These are phyloP conservation scores for Nemapogon koenigi DNA, from an alignment of 2,888 invertebrate genomes.

Conservation along the genomic window DNA sequence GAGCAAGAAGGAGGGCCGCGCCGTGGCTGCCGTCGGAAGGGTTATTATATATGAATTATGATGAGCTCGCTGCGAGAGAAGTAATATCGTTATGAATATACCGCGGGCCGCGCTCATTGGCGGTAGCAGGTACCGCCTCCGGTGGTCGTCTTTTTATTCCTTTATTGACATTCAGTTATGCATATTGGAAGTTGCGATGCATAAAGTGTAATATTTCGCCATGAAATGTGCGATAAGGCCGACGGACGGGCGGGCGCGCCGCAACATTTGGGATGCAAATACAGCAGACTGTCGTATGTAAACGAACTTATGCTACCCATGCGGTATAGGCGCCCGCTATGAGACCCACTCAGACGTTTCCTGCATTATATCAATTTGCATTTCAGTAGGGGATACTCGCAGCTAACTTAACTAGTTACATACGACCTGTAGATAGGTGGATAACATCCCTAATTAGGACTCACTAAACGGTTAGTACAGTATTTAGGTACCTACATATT, in stretches of 20 bases:
- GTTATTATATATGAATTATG: conserved; percentile 67
- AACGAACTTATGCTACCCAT: conserved; percentile 62
- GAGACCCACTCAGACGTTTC: conserved; percentile 64
- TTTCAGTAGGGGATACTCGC: conserved; percentile 35
- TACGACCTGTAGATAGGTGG: not conserved
- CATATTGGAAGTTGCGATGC: conserved; percentile 57
- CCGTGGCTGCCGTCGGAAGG: conserved; percentile 49
- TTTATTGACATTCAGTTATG: conserved; percentile 64
- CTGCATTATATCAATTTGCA: conserved; percentile 64
- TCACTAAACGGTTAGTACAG: too few species aligned
- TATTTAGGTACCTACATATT: not conserved
- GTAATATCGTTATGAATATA: conserved; percentile 67
- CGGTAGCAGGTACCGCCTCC: conserved; percentile 59
- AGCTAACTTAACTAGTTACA: not conserved
- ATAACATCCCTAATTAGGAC: too few species aligned
- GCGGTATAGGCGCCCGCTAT: conserved; percentile 56
- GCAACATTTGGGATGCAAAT: conserved; percentile 63
- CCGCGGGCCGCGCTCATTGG: conserved; percentile 58
- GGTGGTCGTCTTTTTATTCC: conserved; percentile 55
- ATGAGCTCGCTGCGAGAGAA: conserved; percentile 57
- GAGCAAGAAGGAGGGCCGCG: conserved; percentile 51
- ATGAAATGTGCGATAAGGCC: conserved; percentile 3
- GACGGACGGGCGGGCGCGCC: conserved; percentile 44
- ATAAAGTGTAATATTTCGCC: conserved; percentile 58
- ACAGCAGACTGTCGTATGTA: conserved; percentile 58